Percentiles rank a stretch among this genome's conserved stretches.
Conservation (phyloP, 2,888 invertebrate genomes). For the Endomychus coccineus region DNA sequence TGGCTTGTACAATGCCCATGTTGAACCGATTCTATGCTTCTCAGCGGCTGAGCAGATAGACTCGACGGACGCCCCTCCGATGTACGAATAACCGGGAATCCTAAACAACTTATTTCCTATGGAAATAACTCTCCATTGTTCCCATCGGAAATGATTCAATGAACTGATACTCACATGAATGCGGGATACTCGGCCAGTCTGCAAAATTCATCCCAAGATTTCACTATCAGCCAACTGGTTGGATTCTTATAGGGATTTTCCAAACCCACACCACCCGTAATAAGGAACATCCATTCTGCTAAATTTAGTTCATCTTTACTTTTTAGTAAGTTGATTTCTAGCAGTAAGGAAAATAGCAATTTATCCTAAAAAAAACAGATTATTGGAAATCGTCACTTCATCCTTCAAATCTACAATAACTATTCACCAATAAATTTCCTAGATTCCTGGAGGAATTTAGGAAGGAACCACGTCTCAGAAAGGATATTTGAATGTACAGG, state of each 20-base stretch:
- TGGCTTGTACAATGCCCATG: too few relatives aligned
- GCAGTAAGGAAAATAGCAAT: constrained; percentile 73
- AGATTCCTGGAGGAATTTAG: too few relatives aligned
- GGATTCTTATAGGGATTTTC: constrained; percentile 69
- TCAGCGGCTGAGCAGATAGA: too few relatives aligned
- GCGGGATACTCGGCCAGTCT: constrained; percentile 49
- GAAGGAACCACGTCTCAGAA: too few relatives aligned
- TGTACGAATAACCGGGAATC: too few relatives aligned
- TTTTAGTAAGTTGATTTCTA: constrained; percentile 63
- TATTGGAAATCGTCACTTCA: constrained; percentile 6
- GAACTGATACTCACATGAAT: constrained; percentile 37
- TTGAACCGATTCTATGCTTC: too few relatives aligned
- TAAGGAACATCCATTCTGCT: constrained; percentile 74
- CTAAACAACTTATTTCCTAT: too few relatives aligned
- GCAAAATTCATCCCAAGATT: constrained; percentile 74
- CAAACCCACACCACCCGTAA: constrained; percentile 78
- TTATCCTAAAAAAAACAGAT: constrained; percentile 59
- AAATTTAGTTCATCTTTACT: constrained; percentile 53
- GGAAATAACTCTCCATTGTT: neutral
- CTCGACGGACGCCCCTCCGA: too few relatives aligned
- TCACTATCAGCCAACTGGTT: constrained; percentile 60
- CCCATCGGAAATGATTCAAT: neutral
- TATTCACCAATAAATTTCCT: too few relatives aligned
- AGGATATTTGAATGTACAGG: too few relatives aligned
- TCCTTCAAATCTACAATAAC: constrained; percentile 2